Evolutionary conservation across 2,797 vertebrate species (phyloP).

Genomic region (Enteromius unitaeniatus): DNA sequence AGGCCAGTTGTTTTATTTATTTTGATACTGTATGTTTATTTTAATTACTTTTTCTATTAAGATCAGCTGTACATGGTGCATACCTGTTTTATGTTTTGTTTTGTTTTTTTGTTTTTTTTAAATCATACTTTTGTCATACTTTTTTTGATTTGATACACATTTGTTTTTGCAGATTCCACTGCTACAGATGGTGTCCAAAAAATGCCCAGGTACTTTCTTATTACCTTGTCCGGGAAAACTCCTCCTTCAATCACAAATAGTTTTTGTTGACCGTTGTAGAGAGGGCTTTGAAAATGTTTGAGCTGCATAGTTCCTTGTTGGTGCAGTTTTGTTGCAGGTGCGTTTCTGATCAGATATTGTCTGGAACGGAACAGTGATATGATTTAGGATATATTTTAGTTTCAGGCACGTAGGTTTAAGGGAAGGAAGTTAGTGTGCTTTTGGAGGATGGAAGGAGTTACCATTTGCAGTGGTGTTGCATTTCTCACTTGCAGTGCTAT

Average conservation of each 20-base stretch:
- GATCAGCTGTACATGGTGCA: background rate
- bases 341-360: slow-evolving; percentile 26
- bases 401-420: slow-evolving; percentile 47
- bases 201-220: slow-evolving; percentile 78
- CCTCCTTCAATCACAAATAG: slow-evolving; percentile 32
- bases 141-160: slow-evolving; percentile 75
- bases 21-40: slow-evolving; percentile 11
- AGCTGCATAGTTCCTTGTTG: slow-evolving; percentile 22
- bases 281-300: background rate
- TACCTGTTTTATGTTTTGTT: background rate
- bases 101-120: background rate
- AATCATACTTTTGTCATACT: slow-evolving; percentile 36
- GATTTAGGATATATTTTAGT: slow-evolving; percentile 40
- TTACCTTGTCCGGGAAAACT: slow-evolving; percentile 57
- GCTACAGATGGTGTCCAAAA: slow-evolving; percentile 78
- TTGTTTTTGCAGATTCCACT: slow-evolving; percentile 81
- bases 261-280: slow-evolving; percentile 8
- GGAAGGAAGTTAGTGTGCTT: slow-evolving; percentile 61
- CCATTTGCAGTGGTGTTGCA: background rate
- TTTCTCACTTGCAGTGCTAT: slow-evolving; percentile 1
- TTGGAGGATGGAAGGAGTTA: slow-evolving; percentile 16
- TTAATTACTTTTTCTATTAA: background rate
- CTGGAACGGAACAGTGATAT: slow-evolving; percentile 32
- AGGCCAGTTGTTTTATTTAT: background rate
- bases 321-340: slow-evolving; percentile 30